Evolutionary conservation across 2,888 invertebrate species (phyloP), one percentile per base, ranked within the genome.

Genomic region (Amiota minor): DNA sequence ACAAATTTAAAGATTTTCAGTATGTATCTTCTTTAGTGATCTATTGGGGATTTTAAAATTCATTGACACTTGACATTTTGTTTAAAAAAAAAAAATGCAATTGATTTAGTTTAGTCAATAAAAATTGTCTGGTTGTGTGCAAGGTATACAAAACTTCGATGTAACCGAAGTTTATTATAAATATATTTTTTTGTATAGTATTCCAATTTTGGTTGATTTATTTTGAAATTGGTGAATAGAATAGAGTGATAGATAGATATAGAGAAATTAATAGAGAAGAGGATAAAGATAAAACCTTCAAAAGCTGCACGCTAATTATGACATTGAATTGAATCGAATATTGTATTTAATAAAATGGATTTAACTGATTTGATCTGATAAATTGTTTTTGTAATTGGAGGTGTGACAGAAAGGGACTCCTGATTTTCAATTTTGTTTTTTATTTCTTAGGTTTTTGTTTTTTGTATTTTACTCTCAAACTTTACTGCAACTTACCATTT

Each of bases 401-500:
- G 35, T 35, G 35, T 6, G 6, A 4, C 6, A 35, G 35, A 35
- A 9, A 67, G 2, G 68, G 9, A 50, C 20, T 67, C 45, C 46
- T 23, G 45, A 61, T 56, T 62, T 53, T 46, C 47, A 71, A 23
- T 56, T 53, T 71, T 45, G 20, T 1, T 59, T 65, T 12, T 50
- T 71, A 6, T 61, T 69, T 46, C n/a, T 70, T 70, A 72, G 18
- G 1, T 16, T 68, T 45, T 3, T 35, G 6, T 50, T 20, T 59
- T 59, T 59, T 59, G 35, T 9, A 10, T 59, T 59, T 9, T 20
- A 59, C 20, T 16, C 59, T 16, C 65, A 74, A 76, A 75, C 79
- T 35, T 35, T 35, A 35, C 35, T 35, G 75, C 8, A 90, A 96
- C 97, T 97, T 95, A 98, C 98, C 98, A 98, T 98, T 93, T 97